Evolutionary conservation across 2,113 vertebrate species (phyloP), one percentile per base, ranked within the genome.

Genomic region (Speoplatyrhinus poulsoni): DNA sequence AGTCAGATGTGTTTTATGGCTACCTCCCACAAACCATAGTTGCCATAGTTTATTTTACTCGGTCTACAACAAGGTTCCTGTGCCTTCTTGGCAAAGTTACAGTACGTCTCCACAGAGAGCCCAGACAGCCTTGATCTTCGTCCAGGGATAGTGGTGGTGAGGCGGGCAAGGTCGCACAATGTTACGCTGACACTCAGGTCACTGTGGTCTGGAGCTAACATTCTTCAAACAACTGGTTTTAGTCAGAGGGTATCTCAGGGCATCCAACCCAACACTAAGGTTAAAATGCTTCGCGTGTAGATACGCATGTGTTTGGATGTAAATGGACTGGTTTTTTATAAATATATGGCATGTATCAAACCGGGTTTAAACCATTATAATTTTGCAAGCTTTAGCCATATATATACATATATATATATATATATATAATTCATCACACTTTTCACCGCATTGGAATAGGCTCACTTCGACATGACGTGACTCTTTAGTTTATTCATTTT

Each of bases 141-240:
- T 81, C 82, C 80, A 85, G 73, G 65, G 72, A 72, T 75, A 47
- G 82, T n/a, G 73, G 72, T 77, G 73, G 52, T 8, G 0, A 72
- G 66, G 74, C 72, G 65, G 76, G 26, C 72, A 12, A 69, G 71
- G 79, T 76, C n/a, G 1, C 65, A 59, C n/a, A 73, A 80, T 79
- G 92, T 89, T 74, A 76, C 69, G 56, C 72, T 74, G 26, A 83
- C 72, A 83, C 60, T 67, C 66, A 59, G 87, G 87, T 90, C 87
- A 88, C 36, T 66, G 75, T 47, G 81, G 71, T 85, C 77, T 87
- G 81, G 75, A 81, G 76, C 76, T 65, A 60, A 79, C 70, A 68
- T 66, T 67, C 66, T 62, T 67, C 86, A 87, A 90, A 90, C 81
- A 90, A 75, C 52, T 53, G 68, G 67, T 81, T 87, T 76, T 10